phyloP scores from a whole-genome alignment of 2,888 invertebrate species.

The Erebia ligea region DNA sequence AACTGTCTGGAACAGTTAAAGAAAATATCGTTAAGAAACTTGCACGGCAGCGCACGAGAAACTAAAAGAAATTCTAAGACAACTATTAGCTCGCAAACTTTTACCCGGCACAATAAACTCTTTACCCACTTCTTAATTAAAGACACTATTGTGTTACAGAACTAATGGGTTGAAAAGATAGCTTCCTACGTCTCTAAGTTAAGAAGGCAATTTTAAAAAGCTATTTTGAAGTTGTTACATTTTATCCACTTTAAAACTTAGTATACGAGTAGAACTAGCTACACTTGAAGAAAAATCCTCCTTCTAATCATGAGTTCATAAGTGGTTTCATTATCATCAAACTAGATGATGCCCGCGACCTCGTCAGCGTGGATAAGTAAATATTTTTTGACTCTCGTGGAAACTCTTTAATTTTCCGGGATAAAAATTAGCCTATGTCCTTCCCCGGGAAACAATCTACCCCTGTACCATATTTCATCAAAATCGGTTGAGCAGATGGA shows the following conservation, averaged over 20 bases:
- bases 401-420: too few relatives aligned
- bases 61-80: slow-evolving; percentile 27
- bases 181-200: background rate
- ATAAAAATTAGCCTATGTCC: too few relatives aligned
- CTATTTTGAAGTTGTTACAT: background rate
- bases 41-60: slow-evolving; percentile 20
- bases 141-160: slow-evolving; percentile 22
- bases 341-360: too few relatives aligned
- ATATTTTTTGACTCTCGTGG: too few relatives aligned
- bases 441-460: too few relatives aligned
- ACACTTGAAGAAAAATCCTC: too few relatives aligned
- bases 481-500: too few relatives aligned
- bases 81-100: slow-evolving; percentile 25
- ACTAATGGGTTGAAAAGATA: slow-evolving; percentile 23
- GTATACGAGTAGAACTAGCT: too few relatives aligned
- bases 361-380: too few relatives aligned
- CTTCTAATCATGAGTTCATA: too few relatives aligned
- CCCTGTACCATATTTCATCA: too few relatives aligned
- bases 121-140: slow-evolving; percentile 25
- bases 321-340: too few relatives aligned
- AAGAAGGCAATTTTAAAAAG: slow-evolving; percentile 8
- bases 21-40: slow-evolving; percentile 27
- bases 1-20: slow-evolving; percentile 14
- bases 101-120: slow-evolving; percentile 23
- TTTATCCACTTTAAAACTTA: background rate